These are phyloP conservation scores for Montifringilla adamsi DNA, from an alignment of 2,113 vertebrate genomes.

Conservation along the genomic window DNA sequence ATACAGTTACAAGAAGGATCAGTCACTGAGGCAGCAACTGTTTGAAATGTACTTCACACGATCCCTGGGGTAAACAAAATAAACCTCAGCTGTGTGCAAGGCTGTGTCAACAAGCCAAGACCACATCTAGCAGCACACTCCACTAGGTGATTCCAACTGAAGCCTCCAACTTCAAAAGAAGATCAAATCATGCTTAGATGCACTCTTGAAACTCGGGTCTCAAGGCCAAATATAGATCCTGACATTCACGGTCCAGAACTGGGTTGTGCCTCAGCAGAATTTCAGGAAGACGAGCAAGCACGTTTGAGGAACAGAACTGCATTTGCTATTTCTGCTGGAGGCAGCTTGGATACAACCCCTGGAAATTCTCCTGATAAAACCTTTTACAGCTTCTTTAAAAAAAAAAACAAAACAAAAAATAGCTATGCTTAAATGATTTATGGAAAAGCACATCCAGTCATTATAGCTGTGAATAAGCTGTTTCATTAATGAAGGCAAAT, in stretches of 20 bases:
- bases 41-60: conserved; percentile 73
- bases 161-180: conserved; percentile 66
- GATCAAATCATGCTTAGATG: conserved; percentile 45
- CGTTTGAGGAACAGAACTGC: conserved; percentile 66
- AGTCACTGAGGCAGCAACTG: conserved; percentile 72
- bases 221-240: conserved; percentile 69
- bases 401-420: neutral
- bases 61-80: conserved; percentile 72
- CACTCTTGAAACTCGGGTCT: conserved; percentile 72
- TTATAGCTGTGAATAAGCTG: conserved; percentile 74
- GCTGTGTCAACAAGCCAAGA: conserved; percentile 67
- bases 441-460: conserved; percentile 78
- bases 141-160: conserved; percentile 55
- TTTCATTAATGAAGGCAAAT: conserved; percentile 81
- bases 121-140: conserved; percentile 71
- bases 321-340: conserved; percentile 76
- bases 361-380: conserved; percentile 66
- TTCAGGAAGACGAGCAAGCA: conserved; percentile 78
- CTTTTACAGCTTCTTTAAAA: conserved; percentile 44
- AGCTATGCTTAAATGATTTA: conserved; percentile 60
- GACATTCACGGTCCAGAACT: conserved; percentile 60
- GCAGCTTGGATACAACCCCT: conserved; percentile 75
- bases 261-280: conserved; percentile 73
- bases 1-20: conserved; percentile 71
- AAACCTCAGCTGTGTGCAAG: conserved; percentile 71